Conservation (phyloP, 1,140 invertebrate genomes). For the Pemphigus obesinymphae region DNA sequence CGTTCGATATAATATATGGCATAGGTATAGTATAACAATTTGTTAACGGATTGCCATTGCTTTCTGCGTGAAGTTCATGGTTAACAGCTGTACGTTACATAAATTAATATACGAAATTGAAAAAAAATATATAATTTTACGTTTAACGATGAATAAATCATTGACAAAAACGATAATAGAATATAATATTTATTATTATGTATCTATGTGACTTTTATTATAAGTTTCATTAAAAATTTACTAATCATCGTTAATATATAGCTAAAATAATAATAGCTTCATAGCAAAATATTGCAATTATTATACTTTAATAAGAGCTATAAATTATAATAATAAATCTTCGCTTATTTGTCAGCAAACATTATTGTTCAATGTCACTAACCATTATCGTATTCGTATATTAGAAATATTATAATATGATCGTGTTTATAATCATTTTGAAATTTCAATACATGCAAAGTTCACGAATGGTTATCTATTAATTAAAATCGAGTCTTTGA, state of each 20-base stretch:
- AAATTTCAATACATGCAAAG: neutral
- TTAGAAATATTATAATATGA: too few relatives aligned
- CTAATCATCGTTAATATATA: too few relatives aligned
- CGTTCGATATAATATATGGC: neutral
- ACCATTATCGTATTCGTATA: neutral
- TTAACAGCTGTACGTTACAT: neutral
- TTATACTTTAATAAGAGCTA: neutral
- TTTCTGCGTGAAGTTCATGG: neutral
- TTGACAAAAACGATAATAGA: neutral
- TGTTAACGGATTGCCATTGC: neutral
- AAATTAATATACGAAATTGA: too few relatives aligned
- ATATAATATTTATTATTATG: neutral
- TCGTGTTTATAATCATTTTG: neutral
- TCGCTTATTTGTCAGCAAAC: neutral
- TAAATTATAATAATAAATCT: neutral
- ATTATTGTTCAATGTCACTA: neutral
- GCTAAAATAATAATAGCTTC: too few relatives aligned
- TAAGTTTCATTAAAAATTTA: too few relatives aligned
- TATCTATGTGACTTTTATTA: too few relatives aligned
- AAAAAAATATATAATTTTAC: slow-evolving; percentile 1
- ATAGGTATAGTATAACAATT: neutral
- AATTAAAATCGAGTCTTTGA: too few relatives aligned
- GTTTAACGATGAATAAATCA: neutral
- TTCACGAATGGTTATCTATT: too few relatives aligned
- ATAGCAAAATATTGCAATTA: too few relatives aligned